Conservation (phyloP, 2,888 invertebrate species). For the Drosophila parthenogenetica region DNA sequence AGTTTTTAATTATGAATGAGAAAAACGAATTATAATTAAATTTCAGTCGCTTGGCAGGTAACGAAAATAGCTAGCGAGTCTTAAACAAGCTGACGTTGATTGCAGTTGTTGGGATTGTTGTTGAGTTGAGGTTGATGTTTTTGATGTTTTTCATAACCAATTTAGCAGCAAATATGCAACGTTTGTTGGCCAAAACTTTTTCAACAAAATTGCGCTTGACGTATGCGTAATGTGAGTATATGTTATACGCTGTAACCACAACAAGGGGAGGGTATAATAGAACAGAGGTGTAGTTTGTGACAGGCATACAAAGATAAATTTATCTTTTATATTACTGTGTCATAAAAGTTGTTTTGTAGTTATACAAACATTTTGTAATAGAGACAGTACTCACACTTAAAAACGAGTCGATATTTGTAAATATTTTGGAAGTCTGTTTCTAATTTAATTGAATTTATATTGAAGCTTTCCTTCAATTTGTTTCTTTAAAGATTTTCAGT, state of each 20-base stretch:
- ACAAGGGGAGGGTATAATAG: not conserved
- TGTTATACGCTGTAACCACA: not conserved
- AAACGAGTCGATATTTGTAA: no score
- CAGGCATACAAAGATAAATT: not conserved
- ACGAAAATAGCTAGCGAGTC: conserved; percentile 30
- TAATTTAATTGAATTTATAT: no score
- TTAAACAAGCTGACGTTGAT: conserved; percentile 27
- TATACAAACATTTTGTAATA: no score
- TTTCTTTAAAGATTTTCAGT: not conserved
- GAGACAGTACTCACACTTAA: no score
- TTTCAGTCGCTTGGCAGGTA: conserved; percentile 39
- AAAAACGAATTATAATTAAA: conserved; percentile 56
- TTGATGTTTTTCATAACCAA: conserved; percentile 44
- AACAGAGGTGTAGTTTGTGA: not conserved
- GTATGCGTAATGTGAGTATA: conserved; percentile 49
- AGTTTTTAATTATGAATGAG: conserved; percentile 68
- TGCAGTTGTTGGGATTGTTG: conserved; percentile 11
- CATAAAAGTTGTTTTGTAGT: no score
- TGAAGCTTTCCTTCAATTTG: no score
- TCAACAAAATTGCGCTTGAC: conserved; percentile 25
- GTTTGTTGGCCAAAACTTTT: conserved; percentile 36
- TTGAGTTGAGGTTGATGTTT: conserved; percentile 23
- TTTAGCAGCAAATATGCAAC: conserved; percentile 47
- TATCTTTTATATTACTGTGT: not conserved
- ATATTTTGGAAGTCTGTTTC: no score